Evolutionary conservation across 2,888 invertebrate genomes (phyloP).

Genomic region (Drosophila ezoana): DNA sequence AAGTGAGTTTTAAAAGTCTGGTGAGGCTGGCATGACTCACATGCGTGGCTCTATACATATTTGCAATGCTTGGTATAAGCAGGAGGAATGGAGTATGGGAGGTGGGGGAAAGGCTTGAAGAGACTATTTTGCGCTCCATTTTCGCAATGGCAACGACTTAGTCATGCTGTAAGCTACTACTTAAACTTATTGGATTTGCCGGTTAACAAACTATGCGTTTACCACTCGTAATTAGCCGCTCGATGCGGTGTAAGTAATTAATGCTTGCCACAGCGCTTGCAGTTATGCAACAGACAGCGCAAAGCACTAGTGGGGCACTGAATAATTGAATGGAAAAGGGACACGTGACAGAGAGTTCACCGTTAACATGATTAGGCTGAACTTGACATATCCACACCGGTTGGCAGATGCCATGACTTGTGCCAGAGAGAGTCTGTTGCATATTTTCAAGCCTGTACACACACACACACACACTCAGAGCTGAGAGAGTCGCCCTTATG

Average conservation of each 20-base stretch:
- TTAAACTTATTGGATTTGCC: slow-evolving; percentile 73
- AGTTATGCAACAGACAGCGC: slow-evolving; percentile 35
- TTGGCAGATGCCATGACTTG: not conserved
- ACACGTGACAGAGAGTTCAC: slow-evolving; percentile 19
- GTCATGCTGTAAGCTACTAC: slow-evolving; percentile 21
- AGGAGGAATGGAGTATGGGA: not conserved
- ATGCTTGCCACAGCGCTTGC: slow-evolving; percentile 25
- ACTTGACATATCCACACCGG: slow-evolving; percentile 43
- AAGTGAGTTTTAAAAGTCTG: slow-evolving; percentile 59
- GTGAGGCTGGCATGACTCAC: slow-evolving; percentile 53
- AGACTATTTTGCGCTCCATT: slow-evolving; percentile 16
- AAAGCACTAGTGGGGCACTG: slow-evolving; percentile 17
- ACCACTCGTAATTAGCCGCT: slow-evolving; percentile 55
- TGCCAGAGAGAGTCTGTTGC: slow-evolving; percentile 16
- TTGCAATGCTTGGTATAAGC: slow-evolving; percentile 51
- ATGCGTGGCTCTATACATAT: slow-evolving; percentile 38
- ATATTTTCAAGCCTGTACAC: slow-evolving; percentile 29
- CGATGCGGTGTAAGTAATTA: slow-evolving; percentile 46
- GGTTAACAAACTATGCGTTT: slow-evolving; percentile 71
- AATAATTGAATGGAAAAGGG: slow-evolving; percentile 45
- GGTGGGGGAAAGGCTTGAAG: not conserved
- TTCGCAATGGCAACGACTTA: slow-evolving; percentile 38
- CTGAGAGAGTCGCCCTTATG: not conserved
- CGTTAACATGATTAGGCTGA: slow-evolving; percentile 55
- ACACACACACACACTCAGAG: not conserved